These are phyloP conservation scores for Drosophila nigromelanica DNA, from an alignment of 1,140 invertebrate species.

Conservation along the genomic window DNA sequence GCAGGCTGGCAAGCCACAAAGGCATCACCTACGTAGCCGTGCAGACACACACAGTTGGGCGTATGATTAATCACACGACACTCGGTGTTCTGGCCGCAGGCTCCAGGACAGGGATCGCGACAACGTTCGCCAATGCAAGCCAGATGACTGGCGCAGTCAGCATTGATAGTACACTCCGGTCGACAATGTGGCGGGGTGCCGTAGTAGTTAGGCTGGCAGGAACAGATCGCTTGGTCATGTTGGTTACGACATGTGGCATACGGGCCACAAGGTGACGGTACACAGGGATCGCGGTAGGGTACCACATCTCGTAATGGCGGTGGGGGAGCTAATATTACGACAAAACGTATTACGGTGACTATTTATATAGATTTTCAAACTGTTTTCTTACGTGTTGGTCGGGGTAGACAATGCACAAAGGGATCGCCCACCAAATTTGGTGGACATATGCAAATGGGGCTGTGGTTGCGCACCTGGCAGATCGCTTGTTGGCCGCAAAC, in stretches of 20 bases:
- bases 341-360: constrained; percentile 9
- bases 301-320: constrained; percentile 73
- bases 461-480: constrained; percentile 90
- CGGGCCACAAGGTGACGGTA: constrained; percentile 91
- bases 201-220: constrained; percentile 89
- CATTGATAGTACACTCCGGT: constrained; percentile 90
- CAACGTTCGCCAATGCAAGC: constrained; percentile 89
- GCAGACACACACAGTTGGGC: constrained; percentile 90
- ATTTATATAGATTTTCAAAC: neutral
- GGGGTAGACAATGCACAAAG: constrained; percentile 78
- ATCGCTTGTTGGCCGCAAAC: constrained; percentile 91
- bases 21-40: constrained; percentile 91
- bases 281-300: constrained; percentile 85
- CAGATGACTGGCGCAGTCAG: constrained; percentile 89
- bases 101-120: constrained; percentile 89
- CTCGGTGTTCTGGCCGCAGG: constrained; percentile 91
- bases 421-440: constrained; percentile 90
- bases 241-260: constrained; percentile 90
- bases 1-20: constrained; percentile 87
- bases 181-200: constrained; percentile 91
- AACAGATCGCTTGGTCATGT: constrained; percentile 89
- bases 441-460: constrained; percentile 90
- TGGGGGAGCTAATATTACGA: constrained; percentile 40
- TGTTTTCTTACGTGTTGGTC: constrained; percentile 85
- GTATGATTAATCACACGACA: constrained; percentile 93